Base-by-base conservation (phyloP, 2,888 invertebrate genomes). In the Tipula helvola region DNA sequence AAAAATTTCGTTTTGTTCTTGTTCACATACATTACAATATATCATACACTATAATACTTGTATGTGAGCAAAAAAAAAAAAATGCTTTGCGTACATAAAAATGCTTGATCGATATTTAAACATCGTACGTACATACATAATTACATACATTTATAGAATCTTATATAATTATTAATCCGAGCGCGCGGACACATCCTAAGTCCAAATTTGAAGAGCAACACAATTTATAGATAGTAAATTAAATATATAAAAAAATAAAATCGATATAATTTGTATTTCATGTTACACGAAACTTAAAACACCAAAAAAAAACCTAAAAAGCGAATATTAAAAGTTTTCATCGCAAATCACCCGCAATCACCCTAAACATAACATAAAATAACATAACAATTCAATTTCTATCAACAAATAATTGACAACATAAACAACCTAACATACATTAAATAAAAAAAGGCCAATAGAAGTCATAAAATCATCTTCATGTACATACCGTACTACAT, bases 331-430 rank as follows among this genome's bases (percentile, higher is more conserved):
- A 71, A 71, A 71, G 28, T 71, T 71, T 71, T 71, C 71, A 71
- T 28, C 71, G 71, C 71, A 71, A 71, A 71, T 71, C 71, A 71
- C 71, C 71, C 28, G 28, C 71, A 71, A 71, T 71, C 71, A 71
- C 71, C 71, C 71, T 12, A 71, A 52, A 52, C 52, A 52, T 47
- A 52, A 71, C 71, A 71, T 71, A 28, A 71, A 71, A 28, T 28
- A 71, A 71, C 71, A 71, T 71, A 71, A 71, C 71, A 71, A 71
- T 71, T 71, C 71, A 71, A 71, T 71, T 71, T 71, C 71, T 71
- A 71, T 71, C 71, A 71, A 71, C 71, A 71, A 71, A 71, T 71
- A 71, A 71, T 71, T 71, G 71, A 71, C 71, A 71, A 71, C 71
- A 71, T 71, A 71, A 71, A 71, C 71, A 71, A 71, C 71, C 18